Evolutionary conservation across 2,888 invertebrate species (phyloP).

Genomic region (Epinotia nisella): DNA sequence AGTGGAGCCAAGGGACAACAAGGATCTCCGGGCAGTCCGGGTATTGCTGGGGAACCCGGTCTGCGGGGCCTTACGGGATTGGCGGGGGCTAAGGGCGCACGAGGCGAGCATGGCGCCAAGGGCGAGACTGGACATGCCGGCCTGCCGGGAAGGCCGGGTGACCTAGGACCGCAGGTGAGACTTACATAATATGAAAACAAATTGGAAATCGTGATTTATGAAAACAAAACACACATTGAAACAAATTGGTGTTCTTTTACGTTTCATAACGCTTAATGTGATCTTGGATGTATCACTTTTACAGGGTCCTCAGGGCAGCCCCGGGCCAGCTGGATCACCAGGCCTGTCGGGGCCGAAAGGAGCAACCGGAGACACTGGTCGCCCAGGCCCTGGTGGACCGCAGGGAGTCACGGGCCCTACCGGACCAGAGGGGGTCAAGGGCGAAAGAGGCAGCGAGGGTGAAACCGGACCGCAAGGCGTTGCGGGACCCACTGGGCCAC

Average conservation of each 20-base stretch:
- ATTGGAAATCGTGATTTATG: background rate
- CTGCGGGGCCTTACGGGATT: slow-evolving; percentile 86
- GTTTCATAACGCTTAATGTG: background rate
- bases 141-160: slow-evolving; percentile 91
- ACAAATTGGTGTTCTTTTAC: background rate
- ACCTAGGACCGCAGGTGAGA: slow-evolving; percentile 88
- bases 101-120: slow-evolving; percentile 90
- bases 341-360: slow-evolving; percentile 90
- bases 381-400: slow-evolving; percentile 87
- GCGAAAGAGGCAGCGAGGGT: slow-evolving; percentile 89
- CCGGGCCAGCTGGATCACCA: slow-evolving; percentile 87
- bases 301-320: slow-evolving; percentile 89
- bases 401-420: slow-evolving; percentile 89
- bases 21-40: slow-evolving; percentile 86
- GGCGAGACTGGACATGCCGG: slow-evolving; percentile 91
- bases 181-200: slow-evolving; percentile 18
- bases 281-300: slow-evolving; percentile 16
- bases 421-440: slow-evolving; percentile 90
- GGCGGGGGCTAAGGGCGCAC: slow-evolving; percentile 89
- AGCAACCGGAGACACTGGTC: slow-evolving; percentile 87
- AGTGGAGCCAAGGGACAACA: slow-evolving; percentile 90
- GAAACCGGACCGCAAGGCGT: slow-evolving; percentile 88
- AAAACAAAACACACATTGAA: slow-evolving; percentile 27
- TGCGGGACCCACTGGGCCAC: slow-evolving; percentile 88
- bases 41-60: slow-evolving; percentile 87